These are phyloP conservation scores for Pampusana beccarii DNA, from an alignment of 2,113 vertebrate genomes.

Conservation along the genomic window DNA sequence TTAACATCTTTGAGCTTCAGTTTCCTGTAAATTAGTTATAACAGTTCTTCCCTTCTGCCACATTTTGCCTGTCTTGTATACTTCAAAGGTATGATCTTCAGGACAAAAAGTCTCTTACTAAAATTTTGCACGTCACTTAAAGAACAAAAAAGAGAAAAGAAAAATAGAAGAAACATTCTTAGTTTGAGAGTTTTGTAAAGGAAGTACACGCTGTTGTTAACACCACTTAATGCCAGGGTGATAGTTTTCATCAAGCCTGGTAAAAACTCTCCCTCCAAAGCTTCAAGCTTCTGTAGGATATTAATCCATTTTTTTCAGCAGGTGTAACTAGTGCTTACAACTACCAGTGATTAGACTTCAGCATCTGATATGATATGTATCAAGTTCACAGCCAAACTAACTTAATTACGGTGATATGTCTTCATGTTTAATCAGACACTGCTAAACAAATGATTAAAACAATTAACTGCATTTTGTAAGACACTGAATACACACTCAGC, in stretches of 20 bases:
- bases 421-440: slow-evolving; percentile 19
- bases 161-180: neutral
- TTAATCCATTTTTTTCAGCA: neutral
- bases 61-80: neutral
- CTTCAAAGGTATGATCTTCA: slow-evolving; percentile 5
- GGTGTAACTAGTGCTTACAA: neutral
- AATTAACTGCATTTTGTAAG: slow-evolving; percentile 23
- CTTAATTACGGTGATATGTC: slow-evolving; percentile 3
- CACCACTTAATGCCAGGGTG: neutral
- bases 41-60: neutral
- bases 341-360: neutral
- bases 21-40: slow-evolving; percentile 35
- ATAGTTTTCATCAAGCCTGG: neutral
- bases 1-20: neutral
- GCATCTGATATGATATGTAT: neutral
- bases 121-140: neutral
- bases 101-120: neutral
- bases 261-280: neutral
- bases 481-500: neutral
- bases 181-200: neutral
- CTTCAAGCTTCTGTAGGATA: neutral
- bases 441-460: slow-evolving; percentile 24
- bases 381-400: slow-evolving; percentile 3
- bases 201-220: neutral
- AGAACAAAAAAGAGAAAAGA: neutral